These are phyloP conservation scores for Trochalopteron elliotii DNA, from an alignment of 2,113 vertebrate species.

Conservation along the genomic window DNA sequence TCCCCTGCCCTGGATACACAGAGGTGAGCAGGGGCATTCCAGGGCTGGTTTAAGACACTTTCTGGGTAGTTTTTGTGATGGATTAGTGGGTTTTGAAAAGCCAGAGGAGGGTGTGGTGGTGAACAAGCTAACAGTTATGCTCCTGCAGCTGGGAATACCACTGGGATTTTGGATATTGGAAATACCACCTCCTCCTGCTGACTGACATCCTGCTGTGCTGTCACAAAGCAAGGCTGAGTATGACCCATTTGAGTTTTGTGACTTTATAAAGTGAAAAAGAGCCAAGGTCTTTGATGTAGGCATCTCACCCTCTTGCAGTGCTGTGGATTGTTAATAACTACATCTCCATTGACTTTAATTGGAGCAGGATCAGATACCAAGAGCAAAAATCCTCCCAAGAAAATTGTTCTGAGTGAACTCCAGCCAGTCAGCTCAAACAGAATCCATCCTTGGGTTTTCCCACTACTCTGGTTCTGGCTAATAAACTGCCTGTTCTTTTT, in stretches of 20 bases:
- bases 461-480: not conserved
- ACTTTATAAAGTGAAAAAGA: not conserved
- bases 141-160: not conserved
- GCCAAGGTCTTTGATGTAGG: not conserved
- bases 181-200: not conserved
- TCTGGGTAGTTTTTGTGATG: not conserved
- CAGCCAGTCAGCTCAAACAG: not conserved
- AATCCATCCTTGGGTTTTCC: conserved; percentile 1
- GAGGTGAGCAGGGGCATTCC: not conserved
- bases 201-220: not conserved
- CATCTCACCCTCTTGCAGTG: not conserved
- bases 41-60: not conserved
- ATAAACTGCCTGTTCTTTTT: not conserved
- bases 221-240: not conserved
- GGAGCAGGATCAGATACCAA: not conserved
- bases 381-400: not conserved
- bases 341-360: not conserved
- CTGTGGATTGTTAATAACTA: not conserved
- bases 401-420: conserved; percentile 10
- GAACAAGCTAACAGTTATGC: not conserved
- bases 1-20: not conserved
- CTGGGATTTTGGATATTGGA: not conserved
- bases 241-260: not conserved
- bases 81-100: not conserved
- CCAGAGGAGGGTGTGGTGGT: not conserved